A percentile compares a stretch with the other conserved stretches of the same genome.
Evolutionary conservation across 2,888 invertebrate genomes (phyloP).

Genomic region (Agrotis ipsilon): DNA sequence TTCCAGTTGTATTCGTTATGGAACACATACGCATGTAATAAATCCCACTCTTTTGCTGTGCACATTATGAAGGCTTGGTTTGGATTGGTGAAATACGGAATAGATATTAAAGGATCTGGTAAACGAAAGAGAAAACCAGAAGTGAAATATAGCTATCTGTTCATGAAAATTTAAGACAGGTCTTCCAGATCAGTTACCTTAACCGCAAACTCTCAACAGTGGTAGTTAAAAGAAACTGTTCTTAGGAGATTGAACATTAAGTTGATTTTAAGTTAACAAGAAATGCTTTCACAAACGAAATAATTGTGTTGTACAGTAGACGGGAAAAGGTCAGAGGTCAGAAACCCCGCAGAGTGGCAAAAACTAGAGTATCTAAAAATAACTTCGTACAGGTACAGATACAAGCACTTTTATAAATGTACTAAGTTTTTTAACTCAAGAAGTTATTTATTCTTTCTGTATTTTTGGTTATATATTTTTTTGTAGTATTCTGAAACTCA

Average conservation of each 20-base stretch:
- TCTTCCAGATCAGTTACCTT: neutral
- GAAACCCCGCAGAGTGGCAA: neutral
- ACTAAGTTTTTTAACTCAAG: neutral
- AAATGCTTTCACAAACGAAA: neutral
- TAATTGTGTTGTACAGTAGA: neutral
- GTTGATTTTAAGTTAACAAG: neutral
- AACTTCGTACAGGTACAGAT: neutral
- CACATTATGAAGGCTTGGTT: too few relatives aligned
- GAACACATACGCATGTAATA: too few relatives aligned
- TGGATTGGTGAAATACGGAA: too few relatives aligned
- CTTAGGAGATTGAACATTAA: neutral
- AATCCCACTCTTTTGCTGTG: too few relatives aligned
- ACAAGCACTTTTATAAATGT: neutral
- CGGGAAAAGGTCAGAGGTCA: conserved; percentile 6
- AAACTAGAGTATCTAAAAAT: conserved; percentile 11
- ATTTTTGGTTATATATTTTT: too few relatives aligned
- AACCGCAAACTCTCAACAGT: too few relatives aligned
- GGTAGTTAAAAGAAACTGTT: neutral
- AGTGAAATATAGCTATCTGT: neutral
- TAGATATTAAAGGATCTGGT: too few relatives aligned
- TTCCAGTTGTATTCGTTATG: too few relatives aligned
- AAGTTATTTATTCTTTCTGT: too few relatives aligned
- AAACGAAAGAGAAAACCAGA: too few relatives aligned
- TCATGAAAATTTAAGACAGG: neutral
- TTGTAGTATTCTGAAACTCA: neutral